These are phyloP conservation scores for Chymomyza fuscimana DNA, from an alignment of 2,888 invertebrate species.

Conservation along the genomic window DNA sequence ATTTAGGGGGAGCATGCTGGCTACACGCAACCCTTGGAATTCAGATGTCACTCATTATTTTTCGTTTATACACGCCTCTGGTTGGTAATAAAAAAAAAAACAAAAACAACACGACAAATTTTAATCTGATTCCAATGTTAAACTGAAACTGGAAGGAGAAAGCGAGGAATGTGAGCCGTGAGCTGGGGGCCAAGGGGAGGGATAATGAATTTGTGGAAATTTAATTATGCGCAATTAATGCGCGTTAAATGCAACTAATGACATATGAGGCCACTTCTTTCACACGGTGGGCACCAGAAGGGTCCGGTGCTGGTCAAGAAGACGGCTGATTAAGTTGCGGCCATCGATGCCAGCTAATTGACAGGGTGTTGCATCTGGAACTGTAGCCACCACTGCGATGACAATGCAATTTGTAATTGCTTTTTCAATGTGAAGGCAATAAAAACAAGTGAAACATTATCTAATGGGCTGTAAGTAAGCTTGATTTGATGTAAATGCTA, in stretches of 20 bases:
- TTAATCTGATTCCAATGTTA: conserved; percentile 67
- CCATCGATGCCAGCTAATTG: conserved; percentile 51
- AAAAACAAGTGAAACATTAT: background rate
- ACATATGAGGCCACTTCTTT: conserved; percentile 6
- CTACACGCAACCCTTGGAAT: no score
- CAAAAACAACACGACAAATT: background rate
- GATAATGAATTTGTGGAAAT: conserved; percentile 71
- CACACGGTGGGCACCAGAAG: background rate
- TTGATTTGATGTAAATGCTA: background rate
- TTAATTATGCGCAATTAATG: conserved; percentile 70
- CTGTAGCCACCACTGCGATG: background rate
- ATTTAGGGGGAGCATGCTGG: no score
- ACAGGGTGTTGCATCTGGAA: background rate
- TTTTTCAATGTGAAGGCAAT: background rate
- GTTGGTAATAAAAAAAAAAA: no score
- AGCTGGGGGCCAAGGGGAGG: conserved; percentile 32
- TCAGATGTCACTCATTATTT: no score
- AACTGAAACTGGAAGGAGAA: conserved; percentile 6
- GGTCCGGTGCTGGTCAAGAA: background rate
- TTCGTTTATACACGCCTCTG: background rate
- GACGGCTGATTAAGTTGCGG: conserved; percentile 3
- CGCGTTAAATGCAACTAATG: conserved; percentile 59
- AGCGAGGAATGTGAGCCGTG: background rate
- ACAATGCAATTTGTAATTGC: background rate
- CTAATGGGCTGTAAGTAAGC: background rate